Percentiles rank a stretch among this genome's conserved stretches.
These are phyloP conservation scores for Allobates femoralis DNA, from an alignment of 2,797 vertebrate genomes.

Conservation along the genomic window DNA sequence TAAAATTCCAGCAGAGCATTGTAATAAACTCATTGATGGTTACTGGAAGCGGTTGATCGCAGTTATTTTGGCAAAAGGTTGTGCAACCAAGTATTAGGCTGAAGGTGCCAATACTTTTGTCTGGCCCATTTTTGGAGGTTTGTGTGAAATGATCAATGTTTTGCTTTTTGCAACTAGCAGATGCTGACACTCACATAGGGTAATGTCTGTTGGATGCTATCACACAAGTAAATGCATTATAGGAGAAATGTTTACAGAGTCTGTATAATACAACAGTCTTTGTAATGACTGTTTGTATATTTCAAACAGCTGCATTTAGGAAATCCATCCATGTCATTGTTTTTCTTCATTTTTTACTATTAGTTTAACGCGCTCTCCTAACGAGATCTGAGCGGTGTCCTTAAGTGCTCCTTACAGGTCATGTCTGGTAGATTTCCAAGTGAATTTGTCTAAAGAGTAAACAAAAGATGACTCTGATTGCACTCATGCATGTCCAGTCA, in stretches of 20 bases:
- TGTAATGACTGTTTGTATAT: not conserved
- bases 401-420: slow-evolving; percentile 14
- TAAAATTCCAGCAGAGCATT: too few species aligned
- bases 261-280: not conserved
- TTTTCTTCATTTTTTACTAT: not conserved
- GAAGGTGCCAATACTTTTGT: too few species aligned
- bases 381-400: not conserved
- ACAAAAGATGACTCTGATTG: slow-evolving; percentile 10
- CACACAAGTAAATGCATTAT: not conserved
- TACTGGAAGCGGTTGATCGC: too few species aligned
- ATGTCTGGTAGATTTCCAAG: slow-evolving; percentile 22
- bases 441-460: slow-evolving; percentile 15
- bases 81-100: too few species aligned
- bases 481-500: slow-evolving; percentile 7
- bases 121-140: too few species aligned
- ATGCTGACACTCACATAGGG: not conserved
- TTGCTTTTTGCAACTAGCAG: too few species aligned
- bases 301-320: not conserved
- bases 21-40: too few species aligned
- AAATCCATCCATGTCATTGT: not conserved
- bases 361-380: not conserved
- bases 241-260: not conserved
- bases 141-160: too few species aligned
- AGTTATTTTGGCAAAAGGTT: too few species aligned
- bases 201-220: not conserved